These are phyloP conservation scores for Atherinomorus stipes DNA, from an alignment of 2,113 vertebrate genomes.

Conservation along the genomic window DNA sequence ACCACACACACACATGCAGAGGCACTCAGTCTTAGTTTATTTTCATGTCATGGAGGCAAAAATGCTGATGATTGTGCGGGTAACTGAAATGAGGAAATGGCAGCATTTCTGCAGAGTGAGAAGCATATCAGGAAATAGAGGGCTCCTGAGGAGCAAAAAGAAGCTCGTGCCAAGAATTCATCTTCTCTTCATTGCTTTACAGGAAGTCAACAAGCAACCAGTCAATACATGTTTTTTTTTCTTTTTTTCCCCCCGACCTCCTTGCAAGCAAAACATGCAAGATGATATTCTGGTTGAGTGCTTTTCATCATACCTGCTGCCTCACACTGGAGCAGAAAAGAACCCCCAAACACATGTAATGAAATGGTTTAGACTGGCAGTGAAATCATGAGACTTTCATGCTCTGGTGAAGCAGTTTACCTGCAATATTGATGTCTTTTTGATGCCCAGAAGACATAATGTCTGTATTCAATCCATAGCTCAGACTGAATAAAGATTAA, in stretches of 20 bases:
- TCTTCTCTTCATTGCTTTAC: conserved; percentile 51
- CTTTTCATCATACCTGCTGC: conserved; percentile 58
- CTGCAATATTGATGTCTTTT: conserved; percentile 32
- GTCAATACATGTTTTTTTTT: conserved; percentile 55
- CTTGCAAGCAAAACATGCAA: conserved; percentile 27
- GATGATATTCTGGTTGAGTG: conserved; percentile 49
- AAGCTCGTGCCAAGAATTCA: conserved; percentile 41
- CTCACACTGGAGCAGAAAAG: conserved; percentile 33
- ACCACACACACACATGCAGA: conserved; percentile 42
- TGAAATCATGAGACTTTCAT: conserved; percentile 35
- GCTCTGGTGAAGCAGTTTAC: conserved; percentile 16
- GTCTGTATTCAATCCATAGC: conserved; percentile 14
- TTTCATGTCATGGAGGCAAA: conserved; percentile 73
- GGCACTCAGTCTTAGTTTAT: conserved; percentile 75
- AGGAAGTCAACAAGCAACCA: conserved; percentile 53
- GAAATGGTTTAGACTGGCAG: conserved; percentile 34
- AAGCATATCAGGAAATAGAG: conserved; percentile 54
- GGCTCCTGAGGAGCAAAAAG: conserved; percentile 46
- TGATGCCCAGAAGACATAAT: conserved; percentile 8
- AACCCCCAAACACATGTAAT: conserved; percentile 33
- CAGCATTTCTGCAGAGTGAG: conserved; percentile 60
- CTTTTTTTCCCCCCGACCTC: conserved; percentile 1
- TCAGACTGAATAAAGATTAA: background rate
- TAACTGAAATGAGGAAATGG: conserved; percentile 69
- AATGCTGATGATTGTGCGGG: conserved; percentile 72